phyloP scores from a whole-genome alignment of 2,888 invertebrate genomes.

The Drosophila niveifrons region DNA sequence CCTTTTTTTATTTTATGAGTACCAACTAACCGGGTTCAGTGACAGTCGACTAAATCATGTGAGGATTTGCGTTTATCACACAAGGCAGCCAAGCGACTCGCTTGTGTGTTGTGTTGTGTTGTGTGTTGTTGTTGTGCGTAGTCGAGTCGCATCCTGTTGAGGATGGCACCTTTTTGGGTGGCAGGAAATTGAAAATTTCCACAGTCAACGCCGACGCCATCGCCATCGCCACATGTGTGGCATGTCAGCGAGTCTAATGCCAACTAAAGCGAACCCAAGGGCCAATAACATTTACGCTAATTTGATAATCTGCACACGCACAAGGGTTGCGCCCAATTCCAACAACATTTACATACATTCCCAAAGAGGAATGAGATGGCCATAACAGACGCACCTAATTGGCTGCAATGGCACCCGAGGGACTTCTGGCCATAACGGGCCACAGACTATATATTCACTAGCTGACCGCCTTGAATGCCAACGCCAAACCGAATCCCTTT shows the following conservation, averaged over 20 bases:
- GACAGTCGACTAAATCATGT: conserved; percentile 70
- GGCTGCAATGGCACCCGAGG: conserved; percentile 85
- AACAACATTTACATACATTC: conserved; percentile 80
- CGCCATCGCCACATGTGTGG: conserved; percentile 57
- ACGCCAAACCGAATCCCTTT: conserved; percentile 45
- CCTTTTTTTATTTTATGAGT: conserved; percentile 65
- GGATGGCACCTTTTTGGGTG: conserved; percentile 50
- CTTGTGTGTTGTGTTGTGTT: neutral
- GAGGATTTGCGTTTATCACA: conserved; percentile 73
- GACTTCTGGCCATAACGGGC: conserved; percentile 55
- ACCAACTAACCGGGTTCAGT: conserved; percentile 70
- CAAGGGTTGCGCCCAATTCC: conserved; percentile 50
- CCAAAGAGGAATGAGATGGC: conserved; percentile 31
- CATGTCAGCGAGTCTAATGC: conserved; percentile 53
- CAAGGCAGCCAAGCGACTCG: conserved; percentile 26
- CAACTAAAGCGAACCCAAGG: conserved; percentile 45
- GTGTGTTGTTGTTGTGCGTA: conserved; percentile 19
- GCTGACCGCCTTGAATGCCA: conserved; percentile 38
- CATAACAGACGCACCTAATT: conserved; percentile 83
- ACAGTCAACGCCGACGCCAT: conserved; percentile 39
- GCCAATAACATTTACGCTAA: conserved; percentile 80
- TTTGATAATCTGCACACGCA: conserved; percentile 82
- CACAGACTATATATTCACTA: conserved; percentile 3
- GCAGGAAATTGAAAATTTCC: conserved; percentile 81
- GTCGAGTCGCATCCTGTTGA: conserved; percentile 19